Conservation (phyloP, 1,140 invertebrate species). For the Heliothis subflexa region DNA sequence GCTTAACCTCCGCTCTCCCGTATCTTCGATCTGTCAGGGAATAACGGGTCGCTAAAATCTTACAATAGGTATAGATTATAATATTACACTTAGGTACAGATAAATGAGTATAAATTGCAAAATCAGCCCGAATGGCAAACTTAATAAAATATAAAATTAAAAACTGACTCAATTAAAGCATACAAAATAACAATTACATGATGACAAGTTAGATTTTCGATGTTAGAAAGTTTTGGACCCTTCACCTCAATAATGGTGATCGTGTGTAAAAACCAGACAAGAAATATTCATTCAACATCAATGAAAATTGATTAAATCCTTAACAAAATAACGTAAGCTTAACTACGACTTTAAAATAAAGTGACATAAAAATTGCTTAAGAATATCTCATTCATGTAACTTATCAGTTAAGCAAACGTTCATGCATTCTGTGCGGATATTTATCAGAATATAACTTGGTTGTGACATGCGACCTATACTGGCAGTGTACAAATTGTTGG, state of each 20-base stretch:
- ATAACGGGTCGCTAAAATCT: constrained; percentile 67
- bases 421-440: constrained; percentile 30
- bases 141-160: constrained; percentile 37
- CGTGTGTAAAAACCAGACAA: constrained; percentile 29
- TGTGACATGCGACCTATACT: constrained; percentile 37
- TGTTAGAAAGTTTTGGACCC: constrained; percentile 43
- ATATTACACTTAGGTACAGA: constrained; percentile 39
- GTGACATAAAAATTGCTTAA: background rate
- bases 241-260: constrained; percentile 31
- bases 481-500: constrained; percentile 17
- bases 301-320: constrained; percentile 29
- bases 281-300: constrained; percentile 33
- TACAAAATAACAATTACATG: constrained; percentile 32
- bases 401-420: constrained; percentile 39
- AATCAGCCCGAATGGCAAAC: constrained; percentile 24
- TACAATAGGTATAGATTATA: constrained; percentile 42
- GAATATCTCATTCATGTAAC: constrained; percentile 5
- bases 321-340: constrained; percentile 27
- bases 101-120: constrained; percentile 40
- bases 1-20: constrained; percentile 70
- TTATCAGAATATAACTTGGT: constrained; percentile 38
- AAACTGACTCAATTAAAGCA: constrained; percentile 42
- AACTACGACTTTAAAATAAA: constrained; percentile 6
- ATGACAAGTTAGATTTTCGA: constrained; percentile 38
- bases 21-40: constrained; percentile 65